These are phyloP conservation scores for Orchesellides sinensis DNA, from an alignment of 2,888 invertebrate genomes.

Conservation along the genomic window DNA sequence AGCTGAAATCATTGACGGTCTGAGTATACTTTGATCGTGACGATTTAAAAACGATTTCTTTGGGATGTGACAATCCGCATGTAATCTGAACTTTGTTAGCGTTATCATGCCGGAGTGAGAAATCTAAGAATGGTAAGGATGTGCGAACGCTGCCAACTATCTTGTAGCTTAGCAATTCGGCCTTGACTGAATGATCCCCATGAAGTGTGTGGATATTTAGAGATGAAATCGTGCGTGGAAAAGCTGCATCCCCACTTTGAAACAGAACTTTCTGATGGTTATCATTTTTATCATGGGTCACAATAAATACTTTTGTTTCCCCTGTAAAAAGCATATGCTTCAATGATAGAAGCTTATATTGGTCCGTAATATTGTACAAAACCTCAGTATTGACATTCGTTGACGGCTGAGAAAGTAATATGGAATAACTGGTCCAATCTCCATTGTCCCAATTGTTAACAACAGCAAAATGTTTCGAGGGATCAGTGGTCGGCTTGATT, in stretches of 20 bases:
- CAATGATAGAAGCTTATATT: background rate
- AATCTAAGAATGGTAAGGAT: constrained; percentile 65
- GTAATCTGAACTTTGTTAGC: constrained; percentile 65
- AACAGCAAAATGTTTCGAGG: constrained; percentile 30
- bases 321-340: constrained; percentile 45
- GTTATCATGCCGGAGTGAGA: constrained; percentile 52
- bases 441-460: constrained; percentile 40
- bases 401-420: constrained; percentile 54
- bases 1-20: constrained; percentile 73
- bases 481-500: constrained; percentile 23
- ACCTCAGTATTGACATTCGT: constrained; percentile 60
- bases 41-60: constrained; percentile 74
- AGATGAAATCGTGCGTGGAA: constrained; percentile 35
- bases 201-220: background rate
- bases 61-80: constrained; percentile 75
- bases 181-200: constrained; percentile 16
- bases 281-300: background rate
- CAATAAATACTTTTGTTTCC: constrained; percentile 17
- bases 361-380: constrained; percentile 44
- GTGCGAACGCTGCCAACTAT: constrained; percentile 18
- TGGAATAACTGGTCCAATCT: constrained; percentile 48
- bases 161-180: constrained; percentile 15
- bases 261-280: background rate
- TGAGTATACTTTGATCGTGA: constrained; percentile 74
- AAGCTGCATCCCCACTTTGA: constrained; percentile 24